Evolutionary conservation across 2,888 invertebrate species (phyloP).

Genomic region (Macaria notata): DNA sequence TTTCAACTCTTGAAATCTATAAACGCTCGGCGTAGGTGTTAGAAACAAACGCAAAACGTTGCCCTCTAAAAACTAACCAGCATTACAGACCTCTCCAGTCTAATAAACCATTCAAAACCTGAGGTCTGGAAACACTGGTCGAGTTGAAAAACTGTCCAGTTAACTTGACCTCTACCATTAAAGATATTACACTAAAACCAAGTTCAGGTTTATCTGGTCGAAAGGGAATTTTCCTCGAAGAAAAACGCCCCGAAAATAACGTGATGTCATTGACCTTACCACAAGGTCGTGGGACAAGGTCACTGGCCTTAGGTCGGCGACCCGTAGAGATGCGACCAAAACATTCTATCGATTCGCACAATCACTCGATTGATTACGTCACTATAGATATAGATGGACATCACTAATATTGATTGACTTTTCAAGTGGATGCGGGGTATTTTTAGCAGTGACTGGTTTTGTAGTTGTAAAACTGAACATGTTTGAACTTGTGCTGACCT

Average conservation of each 20-base stretch:
- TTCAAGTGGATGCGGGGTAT: slow-evolving; percentile 3
- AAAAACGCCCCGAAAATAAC: slow-evolving; percentile 72
- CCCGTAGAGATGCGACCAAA: slow-evolving; percentile 44
- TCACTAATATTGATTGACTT: slow-evolving; percentile 6
- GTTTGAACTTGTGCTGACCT: slow-evolving; percentile 9
- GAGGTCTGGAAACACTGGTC: not conserved
- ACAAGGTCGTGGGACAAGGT: slow-evolving; percentile 73
- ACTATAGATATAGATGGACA: slow-evolving; percentile 9
- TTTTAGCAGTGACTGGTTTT: slow-evolving; percentile 9
- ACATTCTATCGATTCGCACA: slow-evolving; percentile 40
- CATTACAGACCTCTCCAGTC: slow-evolving; percentile 32
- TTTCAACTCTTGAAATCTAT: slow-evolving; percentile 24
- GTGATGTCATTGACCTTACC: slow-evolving; percentile 54
- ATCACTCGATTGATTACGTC: slow-evolving; percentile 32
- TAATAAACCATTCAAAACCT: not conserved
- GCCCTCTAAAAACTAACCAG: slow-evolving; percentile 52
- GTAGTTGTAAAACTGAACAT: slow-evolving; percentile 1
- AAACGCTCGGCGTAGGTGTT: slow-evolving; percentile 46
- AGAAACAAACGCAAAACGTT: slow-evolving; percentile 52
- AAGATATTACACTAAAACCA: not conserved
- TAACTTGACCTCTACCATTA: not conserved
- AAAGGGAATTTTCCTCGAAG: slow-evolving; percentile 66
- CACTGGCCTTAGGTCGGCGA: slow-evolving; percentile 53
- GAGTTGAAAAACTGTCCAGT: no score
- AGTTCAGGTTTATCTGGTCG: not conserved